Conservation (phyloP, 2,888 invertebrate species). For the Sympetrum striolatum region DNA sequence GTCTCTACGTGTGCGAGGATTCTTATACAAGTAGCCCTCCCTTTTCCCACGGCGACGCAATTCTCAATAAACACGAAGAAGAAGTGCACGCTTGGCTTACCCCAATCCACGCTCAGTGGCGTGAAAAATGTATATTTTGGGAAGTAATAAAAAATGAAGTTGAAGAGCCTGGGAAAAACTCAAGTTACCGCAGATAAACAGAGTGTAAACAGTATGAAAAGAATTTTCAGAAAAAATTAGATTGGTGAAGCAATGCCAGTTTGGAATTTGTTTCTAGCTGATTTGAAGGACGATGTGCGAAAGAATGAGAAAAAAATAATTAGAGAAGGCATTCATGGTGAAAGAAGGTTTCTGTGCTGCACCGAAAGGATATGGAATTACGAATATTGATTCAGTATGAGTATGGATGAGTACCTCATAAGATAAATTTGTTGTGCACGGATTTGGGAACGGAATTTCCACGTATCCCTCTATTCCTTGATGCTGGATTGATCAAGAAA, state of each 20-base stretch:
- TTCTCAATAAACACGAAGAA: neutral
- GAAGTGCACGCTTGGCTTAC: neutral
- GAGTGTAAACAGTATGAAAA: neutral
- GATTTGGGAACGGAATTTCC: too few relatives aligned
- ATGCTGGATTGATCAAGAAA: too few relatives aligned
- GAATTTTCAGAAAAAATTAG: neutral
- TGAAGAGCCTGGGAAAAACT: neutral
- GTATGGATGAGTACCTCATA: too few relatives aligned
- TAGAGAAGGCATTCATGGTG: neutral
- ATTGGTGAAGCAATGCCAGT: neutral
- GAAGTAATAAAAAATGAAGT: neutral
- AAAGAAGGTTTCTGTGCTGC: too few relatives aligned
- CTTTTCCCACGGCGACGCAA: neutral
- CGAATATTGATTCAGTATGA: neutral
- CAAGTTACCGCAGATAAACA: neutral
- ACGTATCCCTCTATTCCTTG: too few relatives aligned
- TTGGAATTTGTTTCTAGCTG: neutral
- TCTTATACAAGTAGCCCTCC: neutral
- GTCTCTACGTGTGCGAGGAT: neutral
- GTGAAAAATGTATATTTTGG: neutral
- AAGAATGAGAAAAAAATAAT: neutral
- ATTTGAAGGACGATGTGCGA: neutral
- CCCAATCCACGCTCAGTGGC: neutral
- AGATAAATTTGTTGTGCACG: too few relatives aligned
- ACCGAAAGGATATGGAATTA: neutral